Evolutionary conservation across 2,113 vertebrate species (phyloP).

Genomic region (Halichoerus grypus): DNA sequence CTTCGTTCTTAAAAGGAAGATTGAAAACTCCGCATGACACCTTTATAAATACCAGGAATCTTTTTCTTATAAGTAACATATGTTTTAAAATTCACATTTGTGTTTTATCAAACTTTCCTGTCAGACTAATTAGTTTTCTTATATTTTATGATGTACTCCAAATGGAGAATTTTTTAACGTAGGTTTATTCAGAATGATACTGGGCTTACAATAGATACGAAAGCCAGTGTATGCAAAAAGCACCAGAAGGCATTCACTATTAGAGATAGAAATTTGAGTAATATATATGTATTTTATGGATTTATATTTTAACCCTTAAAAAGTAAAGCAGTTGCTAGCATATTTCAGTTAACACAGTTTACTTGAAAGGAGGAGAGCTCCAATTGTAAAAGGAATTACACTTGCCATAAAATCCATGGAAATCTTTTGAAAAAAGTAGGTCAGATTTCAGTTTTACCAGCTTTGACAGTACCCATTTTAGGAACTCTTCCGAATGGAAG

Average conservation of each 20-base stretch:
- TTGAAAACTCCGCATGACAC: neutral
- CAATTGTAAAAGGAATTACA: constrained; percentile 39
- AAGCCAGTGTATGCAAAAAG: neutral
- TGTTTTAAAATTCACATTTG: constrained; percentile 44
- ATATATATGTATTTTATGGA: neutral
- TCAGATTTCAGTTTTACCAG: constrained; percentile 64
- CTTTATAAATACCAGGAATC: neutral
- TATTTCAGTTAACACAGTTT: constrained; percentile 24
- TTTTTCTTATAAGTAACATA: constrained; percentile 37
- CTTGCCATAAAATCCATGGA: constrained; percentile 32
- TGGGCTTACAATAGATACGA: neutral
- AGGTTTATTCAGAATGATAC: constrained; percentile 23
- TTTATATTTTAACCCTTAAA: constrained; percentile 47
- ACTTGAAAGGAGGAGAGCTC: constrained; percentile 19
- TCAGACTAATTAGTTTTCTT: neutral
- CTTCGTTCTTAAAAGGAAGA: neutral
- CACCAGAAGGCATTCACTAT: neutral
- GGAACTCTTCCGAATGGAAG: constrained; percentile 61
- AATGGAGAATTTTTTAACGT: neutral
- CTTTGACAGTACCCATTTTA: constrained; percentile 64
- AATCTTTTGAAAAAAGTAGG: constrained; percentile 69
- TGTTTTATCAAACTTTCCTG: neutral
- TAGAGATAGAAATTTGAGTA: neutral
- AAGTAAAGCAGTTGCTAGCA: neutral
- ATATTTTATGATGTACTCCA: neutral